Conservation (phyloP, 1,140 invertebrate genomes). For the Aradophagus sp. region DNA sequence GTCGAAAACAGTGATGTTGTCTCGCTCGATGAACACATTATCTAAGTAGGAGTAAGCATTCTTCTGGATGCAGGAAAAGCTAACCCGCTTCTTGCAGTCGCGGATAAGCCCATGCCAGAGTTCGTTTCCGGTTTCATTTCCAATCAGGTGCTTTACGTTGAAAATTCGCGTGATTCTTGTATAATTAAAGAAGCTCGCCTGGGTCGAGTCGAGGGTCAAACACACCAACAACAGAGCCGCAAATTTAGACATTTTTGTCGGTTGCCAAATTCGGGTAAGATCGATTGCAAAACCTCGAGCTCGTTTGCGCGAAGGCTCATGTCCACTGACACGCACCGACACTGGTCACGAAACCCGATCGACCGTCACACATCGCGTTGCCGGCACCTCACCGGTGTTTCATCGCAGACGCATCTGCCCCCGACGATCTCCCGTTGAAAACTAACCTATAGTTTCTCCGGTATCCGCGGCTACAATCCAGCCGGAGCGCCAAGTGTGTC, state of each 20-base stretch:
- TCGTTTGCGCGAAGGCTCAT: conserved; percentile 26
- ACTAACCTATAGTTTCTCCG: conserved; percentile 69
- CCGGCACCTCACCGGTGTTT: conserved; percentile 53
- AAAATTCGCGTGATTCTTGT: conserved; percentile 62
- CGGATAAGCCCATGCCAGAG: conserved; percentile 83
- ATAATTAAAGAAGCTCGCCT: conserved; percentile 59
- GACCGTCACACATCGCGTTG: conserved; percentile 40
- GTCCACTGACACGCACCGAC: conserved; percentile 37
- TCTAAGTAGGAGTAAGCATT: conserved; percentile 83
- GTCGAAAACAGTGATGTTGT: conserved; percentile 82
- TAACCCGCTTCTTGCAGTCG: conserved; percentile 79
- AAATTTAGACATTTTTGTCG: conserved; percentile 58
- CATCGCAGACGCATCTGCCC: conserved; percentile 61
- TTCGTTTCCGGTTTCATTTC: conserved; percentile 77
- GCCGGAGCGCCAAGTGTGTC: conserved; percentile 72
- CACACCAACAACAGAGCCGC: conserved; percentile 53
- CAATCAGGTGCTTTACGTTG: conserved; percentile 47
- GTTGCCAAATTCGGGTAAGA: conserved; percentile 14
- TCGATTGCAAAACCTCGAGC: conserved; percentile 19
- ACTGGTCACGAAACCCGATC: conserved; percentile 36
- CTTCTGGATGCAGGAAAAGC: conserved; percentile 84
- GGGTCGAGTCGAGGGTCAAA: conserved; percentile 29
- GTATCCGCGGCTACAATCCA: conserved; percentile 65
- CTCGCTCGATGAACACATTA: conserved; percentile 77
- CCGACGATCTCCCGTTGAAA: conserved; percentile 68